Evolutionary conservation across 2,797 vertebrate species (phyloP), one percentile per base, ranked within the genome.

Genomic region (Chelon labrosus): DNA sequence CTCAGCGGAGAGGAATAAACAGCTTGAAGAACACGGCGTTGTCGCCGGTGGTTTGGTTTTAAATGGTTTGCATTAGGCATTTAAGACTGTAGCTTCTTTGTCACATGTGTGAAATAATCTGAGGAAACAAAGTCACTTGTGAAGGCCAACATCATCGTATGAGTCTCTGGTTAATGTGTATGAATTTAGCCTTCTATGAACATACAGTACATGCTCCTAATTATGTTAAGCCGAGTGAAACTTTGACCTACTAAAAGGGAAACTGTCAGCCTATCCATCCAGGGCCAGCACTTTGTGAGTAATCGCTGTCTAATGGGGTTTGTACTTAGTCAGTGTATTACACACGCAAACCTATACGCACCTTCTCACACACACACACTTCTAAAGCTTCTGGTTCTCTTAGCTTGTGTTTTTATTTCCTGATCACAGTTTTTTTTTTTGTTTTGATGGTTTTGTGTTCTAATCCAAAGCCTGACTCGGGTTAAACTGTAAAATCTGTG

Each of bases 251-350:
- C 85, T 91, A 88, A 94, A 90, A 93, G 87, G 83, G 55, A 87
- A 80, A 62, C 82, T 91, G 84, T 91, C 85, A 87, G 84, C 83
- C 84, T 72, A 70, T 73, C 80, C 77, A 82, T 91, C 84, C 68
- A 90, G 75, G 61, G 52, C 75, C 71, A 72, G 84, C 84, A 86
- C 82, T 91, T 82, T 87, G 80, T 86, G 87, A 89, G 85, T 92
- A 92, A 93, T 94, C 80, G 16, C 82, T 72, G 75, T 86, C 87
- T 94, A 93, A 94, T 93, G 87, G 82, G 72, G 87, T 81, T 87
- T 82, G 80, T 81, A 80, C 82, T 70, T 77, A 80, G 77, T 86
- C 84, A 57, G 63, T 78, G 65, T 77, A 65, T 74, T 44, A 65
- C 31, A 72, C 64, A 74, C 58, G 69, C 65, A 82, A n/a, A 68